A percentile compares a stretch with the other conserved stretches of the same genome.
Evolutionary conservation across 2,888 invertebrate species (phyloP).

Genomic region (Micoletzkya japonica): DNA sequence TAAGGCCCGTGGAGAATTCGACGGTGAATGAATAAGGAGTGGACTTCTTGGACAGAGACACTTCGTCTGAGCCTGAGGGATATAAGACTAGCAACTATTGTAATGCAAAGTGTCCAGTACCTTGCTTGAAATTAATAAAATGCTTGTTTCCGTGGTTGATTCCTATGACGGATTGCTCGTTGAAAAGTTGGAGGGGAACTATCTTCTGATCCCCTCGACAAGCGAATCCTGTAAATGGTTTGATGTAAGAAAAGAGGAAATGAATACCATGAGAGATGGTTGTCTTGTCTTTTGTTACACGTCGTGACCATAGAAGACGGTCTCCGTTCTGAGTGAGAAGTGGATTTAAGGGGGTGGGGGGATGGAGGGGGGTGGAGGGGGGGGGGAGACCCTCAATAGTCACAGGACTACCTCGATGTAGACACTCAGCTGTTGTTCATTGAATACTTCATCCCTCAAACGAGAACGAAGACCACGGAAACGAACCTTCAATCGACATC

Average conservation of each 20-base stretch:
- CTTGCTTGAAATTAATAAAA: slow-evolving; percentile 14
- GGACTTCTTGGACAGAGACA: no score
- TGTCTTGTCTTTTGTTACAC: background rate
- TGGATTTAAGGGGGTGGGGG: no score
- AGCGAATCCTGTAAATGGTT: slow-evolving; percentile 20
- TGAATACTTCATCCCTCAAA: slow-evolving; percentile 2
- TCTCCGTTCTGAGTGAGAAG: slow-evolving; percentile 3
- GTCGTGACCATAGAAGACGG: slow-evolving; percentile 17
- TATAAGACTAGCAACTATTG: no score
- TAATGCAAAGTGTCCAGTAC: background rate
- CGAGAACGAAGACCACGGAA: slow-evolving; percentile 12
- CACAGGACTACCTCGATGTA: slow-evolving; percentile 18
- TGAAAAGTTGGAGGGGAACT: slow-evolving; percentile 10
- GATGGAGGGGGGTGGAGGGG: no score
- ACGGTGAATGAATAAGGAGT: no score
- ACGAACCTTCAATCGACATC: background rate
- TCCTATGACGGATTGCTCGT: slow-evolving; percentile 13
- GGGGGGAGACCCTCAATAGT: no score
- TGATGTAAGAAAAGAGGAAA: no score
- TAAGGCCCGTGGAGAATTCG: no score
- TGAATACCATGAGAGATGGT: slow-evolving; percentile 22
- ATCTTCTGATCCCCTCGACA: slow-evolving; percentile 19
- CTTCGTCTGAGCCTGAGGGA: no score
- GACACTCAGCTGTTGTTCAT: slow-evolving; percentile 20
- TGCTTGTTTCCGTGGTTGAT: slow-evolving; percentile 17